A percentile compares a stretch with the other conserved stretches of the same genome.
These are phyloP conservation scores for Diabrotica balteata DNA, from an alignment of 2,888 invertebrate species.

Conservation along the genomic window DNA sequence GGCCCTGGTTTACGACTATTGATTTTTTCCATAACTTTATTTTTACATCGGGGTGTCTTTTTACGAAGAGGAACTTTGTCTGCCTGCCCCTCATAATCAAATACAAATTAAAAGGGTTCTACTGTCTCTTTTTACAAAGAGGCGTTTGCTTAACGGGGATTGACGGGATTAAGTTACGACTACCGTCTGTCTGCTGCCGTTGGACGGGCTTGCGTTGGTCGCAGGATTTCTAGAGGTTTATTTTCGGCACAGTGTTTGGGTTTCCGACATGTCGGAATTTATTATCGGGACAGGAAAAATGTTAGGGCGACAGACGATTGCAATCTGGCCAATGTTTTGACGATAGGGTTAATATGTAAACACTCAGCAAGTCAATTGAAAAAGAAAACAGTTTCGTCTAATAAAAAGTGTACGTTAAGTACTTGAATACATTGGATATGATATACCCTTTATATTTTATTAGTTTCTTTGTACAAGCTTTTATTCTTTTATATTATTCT, in stretches of 20 bases:
- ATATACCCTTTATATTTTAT: too few relatives aligned
- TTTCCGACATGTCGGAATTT: conserved; percentile 4
- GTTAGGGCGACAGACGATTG: too few relatives aligned
- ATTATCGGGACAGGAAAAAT: not conserved
- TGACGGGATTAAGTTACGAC: conserved; percentile 25
- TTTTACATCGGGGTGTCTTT: not conserved
- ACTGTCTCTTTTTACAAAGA: conserved; percentile 16
- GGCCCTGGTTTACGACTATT: conserved; percentile 6
- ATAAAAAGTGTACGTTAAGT: too few relatives aligned
- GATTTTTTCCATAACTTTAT: conserved; percentile 23
- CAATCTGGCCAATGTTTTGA: too few relatives aligned
- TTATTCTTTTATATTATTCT: too few relatives aligned
- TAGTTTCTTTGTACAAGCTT: too few relatives aligned
- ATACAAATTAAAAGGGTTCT: conserved; percentile 32
- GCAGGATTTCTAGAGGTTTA: conserved; percentile 19
- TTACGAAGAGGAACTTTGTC: not conserved
- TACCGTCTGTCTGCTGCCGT: conserved; percentile 3
- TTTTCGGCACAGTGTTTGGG: conserved; percentile 9
- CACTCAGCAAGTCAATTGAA: too few relatives aligned
- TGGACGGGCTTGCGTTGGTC: conserved; percentile 1
- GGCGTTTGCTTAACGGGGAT: conserved; percentile 18
- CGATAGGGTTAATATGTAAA: too few relatives aligned
- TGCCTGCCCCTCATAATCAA: conserved; percentile 24
- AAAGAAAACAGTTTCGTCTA: too few relatives aligned
- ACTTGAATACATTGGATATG: too few relatives aligned